Base-by-base conservation (phyloP, 2,888 invertebrate genomes). In the Agelastica alni region DNA sequence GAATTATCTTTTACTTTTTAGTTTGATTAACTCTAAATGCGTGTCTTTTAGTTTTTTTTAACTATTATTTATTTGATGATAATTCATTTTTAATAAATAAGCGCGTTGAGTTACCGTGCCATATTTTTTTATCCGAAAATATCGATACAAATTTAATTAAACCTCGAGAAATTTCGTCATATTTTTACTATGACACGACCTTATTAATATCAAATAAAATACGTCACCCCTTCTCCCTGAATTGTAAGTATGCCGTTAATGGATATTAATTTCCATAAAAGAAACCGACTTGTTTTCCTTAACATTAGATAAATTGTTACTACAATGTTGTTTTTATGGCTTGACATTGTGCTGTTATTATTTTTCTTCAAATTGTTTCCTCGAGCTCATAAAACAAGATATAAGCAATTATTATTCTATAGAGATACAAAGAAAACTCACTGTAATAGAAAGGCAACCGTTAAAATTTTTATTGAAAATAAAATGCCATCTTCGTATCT, bases 401-500 rank as follows among this genome's bases (percentile, higher is more conserved):
- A 49, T 42, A 42, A 49, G 32, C 49, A 49, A 49, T 49, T 49
- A 49, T 49, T 49, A 49, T 49, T 49, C 49, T 41, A 42, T 20
- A 22, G 41, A 42, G 31, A 36, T 36, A 48, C 41, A 41, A 31
- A 14, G 49, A 48, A 39, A 49, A 39, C 39, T 30, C 49, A 9
- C 31, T n/a, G 17, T 32, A 41, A 17, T 17, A 32, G 17, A 31
- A 20, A 41, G 41, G 36, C 17, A 31, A 17, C 49, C 31, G 41
- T 41, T 32, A 49, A 49, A 49, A 42, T n/a, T 48, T 49, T 49
- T 49, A 49, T 49, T 41, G 49, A 49, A 49, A 49, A 49, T 49
- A 49, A 49, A 49, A 49, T 32, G 9, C 28, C 37, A 32, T 31
- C 41, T 22, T 32, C 10, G 31, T 49, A 49, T 41, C 49, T 41